These are phyloP conservation scores for Albula goreensis DNA, from an alignment of 2,113 vertebrate species.

Conservation along the genomic window DNA sequence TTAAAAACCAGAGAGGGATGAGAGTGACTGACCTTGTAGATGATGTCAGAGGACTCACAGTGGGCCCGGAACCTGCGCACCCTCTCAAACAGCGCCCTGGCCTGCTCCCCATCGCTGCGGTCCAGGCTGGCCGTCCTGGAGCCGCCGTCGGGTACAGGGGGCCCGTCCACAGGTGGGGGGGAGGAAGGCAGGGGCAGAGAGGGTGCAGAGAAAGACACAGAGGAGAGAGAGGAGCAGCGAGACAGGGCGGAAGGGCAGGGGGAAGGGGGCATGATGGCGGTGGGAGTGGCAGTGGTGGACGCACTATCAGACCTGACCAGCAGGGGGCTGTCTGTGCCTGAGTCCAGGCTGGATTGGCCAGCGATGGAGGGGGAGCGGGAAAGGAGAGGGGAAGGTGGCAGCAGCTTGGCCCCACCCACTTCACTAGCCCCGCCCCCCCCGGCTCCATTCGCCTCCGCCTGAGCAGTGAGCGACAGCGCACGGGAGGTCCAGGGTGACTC, in stretches of 20 bases:
- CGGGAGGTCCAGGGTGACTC: conserved; percentile 82
- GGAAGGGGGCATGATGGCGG: conserved; percentile 41
- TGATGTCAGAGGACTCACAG: conserved; percentile 71
- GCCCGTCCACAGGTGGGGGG: conserved; percentile 29
- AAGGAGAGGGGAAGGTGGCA: neutral
- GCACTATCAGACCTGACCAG: conserved; percentile 42
- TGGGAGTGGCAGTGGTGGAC: conserved; percentile 24
- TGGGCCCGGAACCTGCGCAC: conserved; percentile 73
- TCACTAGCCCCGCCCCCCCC: conserved; percentile 42
- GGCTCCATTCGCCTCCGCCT: conserved; percentile 44
- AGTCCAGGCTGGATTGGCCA: conserved; percentile 55
- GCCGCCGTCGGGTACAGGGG: conserved; percentile 38
- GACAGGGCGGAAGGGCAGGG: conserved; percentile 56
- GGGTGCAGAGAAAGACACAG: neutral
- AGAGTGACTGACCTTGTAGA: conserved; percentile 65
- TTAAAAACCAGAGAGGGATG: neutral
- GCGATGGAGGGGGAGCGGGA: conserved; percentile 29
- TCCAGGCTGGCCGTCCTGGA: conserved; percentile 59
- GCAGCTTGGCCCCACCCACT: conserved; percentile 29
- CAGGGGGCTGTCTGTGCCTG: conserved; percentile 59
- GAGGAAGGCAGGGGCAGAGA: conserved; percentile 39
- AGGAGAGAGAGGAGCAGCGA: conserved; percentile 1
- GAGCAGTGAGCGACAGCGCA: conserved; percentile 69
- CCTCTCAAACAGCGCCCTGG: conserved; percentile 77
- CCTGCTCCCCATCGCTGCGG: conserved; percentile 75